These are phyloP conservation scores for Furcifer pardalis DNA, from an alignment of 2,797 vertebrate genomes.

Conservation along the genomic window DNA sequence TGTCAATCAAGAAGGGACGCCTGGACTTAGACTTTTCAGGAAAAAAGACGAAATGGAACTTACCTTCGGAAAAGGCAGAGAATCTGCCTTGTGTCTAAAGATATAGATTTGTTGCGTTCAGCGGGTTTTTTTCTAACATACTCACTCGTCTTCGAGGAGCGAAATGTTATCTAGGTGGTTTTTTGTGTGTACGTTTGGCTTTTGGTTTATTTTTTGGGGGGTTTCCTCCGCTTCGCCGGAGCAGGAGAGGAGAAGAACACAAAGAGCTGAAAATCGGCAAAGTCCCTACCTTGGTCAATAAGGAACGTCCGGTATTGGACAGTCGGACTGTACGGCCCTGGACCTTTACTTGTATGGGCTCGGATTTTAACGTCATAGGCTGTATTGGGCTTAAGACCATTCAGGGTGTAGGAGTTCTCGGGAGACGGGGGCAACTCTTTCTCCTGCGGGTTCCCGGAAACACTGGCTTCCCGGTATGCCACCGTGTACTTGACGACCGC, in stretches of 20 bases:
- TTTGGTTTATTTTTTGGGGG: not conserved
- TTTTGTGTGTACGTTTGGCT: too few relatives aligned
- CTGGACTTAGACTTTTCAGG: conserved; percentile 74
- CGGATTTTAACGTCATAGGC: conserved; percentile 97
- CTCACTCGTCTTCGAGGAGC: conserved; percentile 67
- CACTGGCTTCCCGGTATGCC: conserved; percentile 87
- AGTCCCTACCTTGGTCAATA: conserved; percentile 94
- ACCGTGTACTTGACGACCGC: conserved; percentile 93
- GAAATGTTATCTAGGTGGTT: not conserved
- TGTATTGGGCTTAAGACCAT: conserved; percentile 93
- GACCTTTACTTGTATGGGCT: conserved; percentile 97
- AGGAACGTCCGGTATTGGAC: conserved; percentile 96
- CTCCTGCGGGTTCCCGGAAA: conserved; percentile 79
- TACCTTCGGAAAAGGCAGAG: too few relatives aligned
- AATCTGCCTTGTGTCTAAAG: too few relatives aligned
- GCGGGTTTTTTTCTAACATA: conserved; percentile 22
- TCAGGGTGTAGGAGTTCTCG: conserved; percentile 88
- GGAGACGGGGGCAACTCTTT: conserved; percentile 85
- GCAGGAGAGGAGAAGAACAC: conserved; percentile 67
- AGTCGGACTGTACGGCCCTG: conserved; percentile 96
- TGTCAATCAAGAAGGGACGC: conserved; percentile 69
- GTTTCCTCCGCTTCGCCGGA: conserved; percentile 68
- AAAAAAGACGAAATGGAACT: conserved; percentile 77
- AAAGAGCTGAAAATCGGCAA: conserved; percentile 78
- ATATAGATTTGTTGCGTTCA: too few relatives aligned